These are phyloP conservation scores for Cyclina sinensis DNA, from an alignment of 1,140 invertebrate species.

Conservation along the genomic window DNA sequence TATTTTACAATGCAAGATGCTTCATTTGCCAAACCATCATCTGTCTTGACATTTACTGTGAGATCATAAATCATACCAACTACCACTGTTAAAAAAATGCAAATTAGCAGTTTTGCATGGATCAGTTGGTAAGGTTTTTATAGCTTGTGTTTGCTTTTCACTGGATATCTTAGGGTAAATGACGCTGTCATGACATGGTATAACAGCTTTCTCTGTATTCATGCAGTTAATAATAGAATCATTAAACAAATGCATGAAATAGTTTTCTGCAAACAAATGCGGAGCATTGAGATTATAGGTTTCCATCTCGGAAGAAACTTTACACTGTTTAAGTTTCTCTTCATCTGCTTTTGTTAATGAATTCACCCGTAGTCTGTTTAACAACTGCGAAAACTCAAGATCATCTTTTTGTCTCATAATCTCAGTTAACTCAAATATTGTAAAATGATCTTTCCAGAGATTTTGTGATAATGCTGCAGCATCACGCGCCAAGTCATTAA, in stretches of 20 bases:
- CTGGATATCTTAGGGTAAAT: background rate
- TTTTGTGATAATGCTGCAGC: conserved; percentile 10
- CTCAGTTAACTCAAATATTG: conserved; percentile 47
- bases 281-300: no score
- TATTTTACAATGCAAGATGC: conserved; percentile 55
- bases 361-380: conserved; percentile 12
- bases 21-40: conserved; percentile 36
- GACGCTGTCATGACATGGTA: background rate
- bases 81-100: conserved; percentile 61
- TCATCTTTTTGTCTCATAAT: conserved; percentile 55
- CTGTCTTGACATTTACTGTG: conserved; percentile 49
- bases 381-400: conserved; percentile 26
- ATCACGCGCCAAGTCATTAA: conserved; percentile 17
- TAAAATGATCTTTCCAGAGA: conserved; percentile 39
- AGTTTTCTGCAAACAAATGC: no score
- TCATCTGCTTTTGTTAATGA: background rate
- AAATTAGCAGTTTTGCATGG: no score
- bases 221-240: background rate
- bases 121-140: conserved; percentile 6
- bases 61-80: no score
- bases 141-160: background rate
- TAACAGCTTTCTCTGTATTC: background rate
- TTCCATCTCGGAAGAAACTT: no score
- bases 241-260: background rate
- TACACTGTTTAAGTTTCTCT: background rate